Evolutionary conservation across 2,113 vertebrate species (phyloP).

Genomic region (Hiodon alosoides): DNA sequence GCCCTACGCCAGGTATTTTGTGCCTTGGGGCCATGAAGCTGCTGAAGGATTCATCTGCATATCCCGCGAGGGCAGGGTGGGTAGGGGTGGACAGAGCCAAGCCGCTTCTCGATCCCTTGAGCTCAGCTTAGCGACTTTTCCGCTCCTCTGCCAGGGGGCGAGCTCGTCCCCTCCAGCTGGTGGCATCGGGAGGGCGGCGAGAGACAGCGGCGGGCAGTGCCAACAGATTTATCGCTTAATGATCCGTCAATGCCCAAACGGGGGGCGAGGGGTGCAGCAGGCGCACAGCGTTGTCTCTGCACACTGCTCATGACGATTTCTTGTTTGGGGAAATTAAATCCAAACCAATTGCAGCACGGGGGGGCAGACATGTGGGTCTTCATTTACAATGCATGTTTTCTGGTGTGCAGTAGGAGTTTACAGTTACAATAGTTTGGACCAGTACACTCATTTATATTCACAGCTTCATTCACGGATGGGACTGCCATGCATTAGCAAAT

Average conservation of each 20-base stretch:
- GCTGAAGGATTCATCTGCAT: constrained; percentile 26
- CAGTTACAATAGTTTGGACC: no score
- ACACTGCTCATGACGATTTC: not conserved
- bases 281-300: not conserved
- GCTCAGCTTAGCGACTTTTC: constrained; percentile 31
- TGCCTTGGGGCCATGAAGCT: not conserved
- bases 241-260: constrained; percentile 12
- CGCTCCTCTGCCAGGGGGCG: not conserved
- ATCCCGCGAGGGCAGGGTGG: not conserved
- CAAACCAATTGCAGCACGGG: not conserved
- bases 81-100: not conserved
- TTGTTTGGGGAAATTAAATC: not conserved
- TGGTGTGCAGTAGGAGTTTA: not conserved
- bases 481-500: not conserved
- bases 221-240: constrained; percentile 26
- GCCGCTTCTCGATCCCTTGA: constrained; percentile 23
- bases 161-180: not conserved
- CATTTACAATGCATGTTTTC: not conserved
- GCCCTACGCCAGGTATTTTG: no score
- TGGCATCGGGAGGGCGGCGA: constrained; percentile 1
- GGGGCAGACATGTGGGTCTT: not conserved
- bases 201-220: constrained; percentile 5
- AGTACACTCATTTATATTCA: no score
- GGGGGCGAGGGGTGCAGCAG: not conserved
- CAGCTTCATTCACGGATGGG: not conserved